A percentile compares a stretch with the other conserved stretches of the same genome.
Conservation (phyloP, 2,888 invertebrate genomes). For the Mythimna lalbum region DNA sequence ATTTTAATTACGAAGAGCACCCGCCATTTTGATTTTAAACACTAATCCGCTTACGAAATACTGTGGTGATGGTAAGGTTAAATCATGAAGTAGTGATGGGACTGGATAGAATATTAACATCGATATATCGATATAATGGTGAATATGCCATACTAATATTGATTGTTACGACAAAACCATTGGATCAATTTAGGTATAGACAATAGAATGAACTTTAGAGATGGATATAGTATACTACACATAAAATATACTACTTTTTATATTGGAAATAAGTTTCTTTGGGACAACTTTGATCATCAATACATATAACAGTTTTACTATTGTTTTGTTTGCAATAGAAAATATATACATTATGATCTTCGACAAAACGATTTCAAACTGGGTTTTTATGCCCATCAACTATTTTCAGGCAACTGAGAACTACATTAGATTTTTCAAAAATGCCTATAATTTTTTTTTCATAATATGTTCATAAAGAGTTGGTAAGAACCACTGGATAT, state of each 20-base stretch:
- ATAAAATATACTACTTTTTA: too few species aligned
- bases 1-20: constrained; percentile 83
- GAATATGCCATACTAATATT: background rate
- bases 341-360: background rate
- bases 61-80: constrained; percentile 73
- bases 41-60: constrained; percentile 85
- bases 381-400: too few species aligned
- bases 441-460: background rate
- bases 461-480: background rate
- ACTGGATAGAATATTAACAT: constrained; percentile 3
- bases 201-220: background rate
- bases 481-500: background rate
- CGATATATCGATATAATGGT: constrained; percentile 49
- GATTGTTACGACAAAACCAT: background rate
- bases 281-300: too few species aligned
- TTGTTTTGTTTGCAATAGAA: background rate
- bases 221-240: too few species aligned
- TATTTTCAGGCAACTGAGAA: background rate
- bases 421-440: background rate
- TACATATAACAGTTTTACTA: background rate
- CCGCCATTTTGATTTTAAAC: constrained; percentile 86
- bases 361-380: background rate
- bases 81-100: constrained; percentile 79
- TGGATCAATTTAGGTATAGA: background rate
- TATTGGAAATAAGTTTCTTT: too few species aligned